A percentile compares a stretch with the other conserved stretches of the same genome.
Evolutionary conservation across 2,888 invertebrate genomes (phyloP).

Genomic region (Ornithoptera priamus): DNA sequence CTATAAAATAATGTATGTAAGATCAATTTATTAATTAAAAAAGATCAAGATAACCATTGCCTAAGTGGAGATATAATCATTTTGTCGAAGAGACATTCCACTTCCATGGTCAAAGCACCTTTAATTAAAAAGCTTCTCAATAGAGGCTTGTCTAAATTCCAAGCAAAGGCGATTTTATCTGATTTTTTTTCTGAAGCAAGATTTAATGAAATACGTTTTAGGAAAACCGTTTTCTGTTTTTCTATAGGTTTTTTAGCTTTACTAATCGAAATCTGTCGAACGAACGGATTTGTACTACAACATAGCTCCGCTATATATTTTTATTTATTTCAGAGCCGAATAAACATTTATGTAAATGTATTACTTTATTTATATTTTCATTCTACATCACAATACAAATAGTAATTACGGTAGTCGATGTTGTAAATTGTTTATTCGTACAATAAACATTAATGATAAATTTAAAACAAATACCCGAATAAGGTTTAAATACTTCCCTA

Average conservation of each 20-base stretch:
- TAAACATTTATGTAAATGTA: background rate
- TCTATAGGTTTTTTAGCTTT: constrained; percentile 23
- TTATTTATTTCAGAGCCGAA: background rate
- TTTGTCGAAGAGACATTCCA: constrained; percentile 69
- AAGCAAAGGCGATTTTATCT: constrained; percentile 59
- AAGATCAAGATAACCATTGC: constrained; percentile 42
- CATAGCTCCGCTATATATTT: background rate
- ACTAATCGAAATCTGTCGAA: constrained; percentile 18
- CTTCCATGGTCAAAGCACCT: constrained; percentile 71
- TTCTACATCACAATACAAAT: background rate
- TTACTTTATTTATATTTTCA: background rate
- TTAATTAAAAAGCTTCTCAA: constrained; percentile 75
- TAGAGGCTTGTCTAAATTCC: constrained; percentile 72
- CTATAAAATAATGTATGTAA: constrained; percentile 42
- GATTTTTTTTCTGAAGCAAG: constrained; percentile 52
- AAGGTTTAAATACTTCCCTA: too few relatives aligned
- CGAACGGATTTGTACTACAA: constrained; percentile 1
- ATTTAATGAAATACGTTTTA: constrained; percentile 66
- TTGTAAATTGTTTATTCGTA: too few relatives aligned
- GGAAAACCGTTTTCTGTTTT: constrained; percentile 35
- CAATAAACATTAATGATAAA: too few relatives aligned
- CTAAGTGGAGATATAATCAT: constrained; percentile 68
- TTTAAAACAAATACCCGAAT: too few relatives aligned
- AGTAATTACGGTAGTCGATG: background rate
- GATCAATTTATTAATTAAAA: constrained; percentile 36